phyloP scores from a whole-genome alignment of 2,113 vertebrate genomes.

The Procavia capensis region DNA sequence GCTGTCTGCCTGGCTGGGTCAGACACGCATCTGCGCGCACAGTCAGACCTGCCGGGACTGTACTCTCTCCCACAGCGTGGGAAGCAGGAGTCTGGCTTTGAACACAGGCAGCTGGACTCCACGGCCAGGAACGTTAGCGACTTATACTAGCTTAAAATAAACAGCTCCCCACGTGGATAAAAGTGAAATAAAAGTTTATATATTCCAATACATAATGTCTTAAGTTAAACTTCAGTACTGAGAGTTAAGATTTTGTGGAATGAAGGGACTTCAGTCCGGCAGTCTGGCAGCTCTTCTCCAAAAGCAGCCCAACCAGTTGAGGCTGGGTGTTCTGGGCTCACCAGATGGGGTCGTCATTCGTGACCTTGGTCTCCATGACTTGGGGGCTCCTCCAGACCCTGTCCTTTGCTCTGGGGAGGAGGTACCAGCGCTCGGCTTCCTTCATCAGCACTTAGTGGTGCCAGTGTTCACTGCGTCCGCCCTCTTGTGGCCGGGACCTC shows the following conservation, averaged over 20 bases:
- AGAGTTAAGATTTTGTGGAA: background rate
- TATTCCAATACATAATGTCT: background rate
- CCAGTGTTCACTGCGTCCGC: no score
- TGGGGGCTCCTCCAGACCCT: background rate
- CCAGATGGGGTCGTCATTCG: background rate
- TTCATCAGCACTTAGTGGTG: fast-evolving
- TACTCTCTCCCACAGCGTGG: background rate
- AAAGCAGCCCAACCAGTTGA: background rate
- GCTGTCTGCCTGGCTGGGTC: background rate
- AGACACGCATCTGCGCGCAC: fast-evolving
- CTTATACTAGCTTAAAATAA: background rate
- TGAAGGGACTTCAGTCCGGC: background rate
- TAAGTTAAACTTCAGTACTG: background rate
- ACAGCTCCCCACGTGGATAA: background rate
- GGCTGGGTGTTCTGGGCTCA: background rate
- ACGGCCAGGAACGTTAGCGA: fast-evolving
- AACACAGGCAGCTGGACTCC: background rate
- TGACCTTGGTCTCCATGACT: background rate
- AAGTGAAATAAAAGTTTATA: background rate
- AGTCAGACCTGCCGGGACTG: no score
- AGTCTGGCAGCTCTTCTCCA: background rate
- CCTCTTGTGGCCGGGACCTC: background rate
- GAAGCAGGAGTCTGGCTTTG: background rate
- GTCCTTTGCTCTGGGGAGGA: background rate
- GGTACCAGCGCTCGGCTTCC: background rate